Base-by-base conservation (phyloP, 1,140 invertebrate species). In the Ruditapes philippinarum region DNA sequence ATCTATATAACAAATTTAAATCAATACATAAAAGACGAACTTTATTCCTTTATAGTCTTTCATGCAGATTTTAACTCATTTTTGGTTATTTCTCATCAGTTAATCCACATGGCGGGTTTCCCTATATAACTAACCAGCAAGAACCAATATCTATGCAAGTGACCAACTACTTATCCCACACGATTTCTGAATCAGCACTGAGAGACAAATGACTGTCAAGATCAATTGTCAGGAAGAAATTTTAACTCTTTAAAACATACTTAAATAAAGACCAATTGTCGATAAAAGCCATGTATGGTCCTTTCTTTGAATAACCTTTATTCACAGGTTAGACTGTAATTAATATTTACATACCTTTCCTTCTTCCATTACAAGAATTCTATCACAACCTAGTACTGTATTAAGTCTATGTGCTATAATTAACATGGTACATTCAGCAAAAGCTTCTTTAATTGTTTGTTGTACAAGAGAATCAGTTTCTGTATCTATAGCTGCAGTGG, bases 401-500 rank as follows among this genome's bases (percentile, higher is more conserved):
- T 96, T 95, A 9, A 97, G 92, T 51, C 97, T 94, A 93, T 97
- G 97, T 51, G 97, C 97, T 90, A 97, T 97, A 40, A 96, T 96
- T 12, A 97, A 93, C 82, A 97, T 95, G 1, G 97, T 97, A 92
- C 96, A 97, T 78, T 96, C 93, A 19, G 89, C 82, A 93, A 97
- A 97, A 0, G 93, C 93, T 70, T 95, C 93, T 40, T 93, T 93
- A 19, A 95, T 93, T 0, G 94, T 95, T 25, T 90, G 82, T 81
- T 96, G 96, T 22, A 96, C 94, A 11, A 96, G 92, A 19, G 93
- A 78, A 90, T 96, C 96, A 31, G 96, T 96, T 89, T 96, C 95
- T 79, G 95, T 93, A 90, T 99, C 98, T 22, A 99, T 97, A 92
- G 98, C 98, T 51, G 98, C 98, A 0, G 98, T 98, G 1, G 98